A percentile compares a stretch with the other conserved stretches of the same genome.
Evolutionary conservation across 2,113 vertebrate species (phyloP).

Genomic region (Pterocles orientalis): DNA sequence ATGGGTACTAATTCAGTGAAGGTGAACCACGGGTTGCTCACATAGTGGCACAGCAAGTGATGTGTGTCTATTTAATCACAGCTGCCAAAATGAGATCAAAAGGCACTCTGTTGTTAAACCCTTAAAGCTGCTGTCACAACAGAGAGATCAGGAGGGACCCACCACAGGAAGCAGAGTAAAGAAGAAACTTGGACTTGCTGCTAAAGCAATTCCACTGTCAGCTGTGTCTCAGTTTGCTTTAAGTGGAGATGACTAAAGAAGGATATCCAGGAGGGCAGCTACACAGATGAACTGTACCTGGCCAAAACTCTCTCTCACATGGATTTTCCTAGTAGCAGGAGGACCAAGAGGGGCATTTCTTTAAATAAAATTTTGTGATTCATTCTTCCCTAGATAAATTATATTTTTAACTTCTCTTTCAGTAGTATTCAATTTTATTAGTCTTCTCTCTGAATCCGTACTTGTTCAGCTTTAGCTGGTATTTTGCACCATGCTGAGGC

Average conservation of each 20-base stretch:
- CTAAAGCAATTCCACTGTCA: neutral
- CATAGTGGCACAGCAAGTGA: conserved; percentile 77
- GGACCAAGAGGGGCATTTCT: neutral
- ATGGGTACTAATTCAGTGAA: conserved; percentile 83
- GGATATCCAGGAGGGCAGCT: neutral
- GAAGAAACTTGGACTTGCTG: neutral
- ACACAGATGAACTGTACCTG: neutral
- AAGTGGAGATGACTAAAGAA: neutral
- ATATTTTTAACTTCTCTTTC: neutral
- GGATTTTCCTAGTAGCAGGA: neutral
- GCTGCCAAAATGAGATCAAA: conserved; percentile 82
- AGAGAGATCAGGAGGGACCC: conserved; percentile 52
- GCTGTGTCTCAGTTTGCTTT: neutral
- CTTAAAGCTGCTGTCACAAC: conserved; percentile 71
- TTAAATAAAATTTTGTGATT: neutral
- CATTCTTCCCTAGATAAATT: neutral
- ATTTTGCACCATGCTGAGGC: neutral
- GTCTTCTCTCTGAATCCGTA: neutral
- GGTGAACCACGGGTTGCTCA: conserved; percentile 77
- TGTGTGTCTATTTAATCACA: conserved; percentile 87
- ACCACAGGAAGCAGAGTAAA: conserved; percentile 8
- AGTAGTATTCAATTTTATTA: neutral
- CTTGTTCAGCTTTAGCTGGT: neutral
- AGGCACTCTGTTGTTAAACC: conserved; percentile 73
- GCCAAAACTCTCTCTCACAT: neutral